Evolutionary conservation across 92 coral and sea anemone species (phyloP).

Genomic region (Palythoa grandis): DNA sequence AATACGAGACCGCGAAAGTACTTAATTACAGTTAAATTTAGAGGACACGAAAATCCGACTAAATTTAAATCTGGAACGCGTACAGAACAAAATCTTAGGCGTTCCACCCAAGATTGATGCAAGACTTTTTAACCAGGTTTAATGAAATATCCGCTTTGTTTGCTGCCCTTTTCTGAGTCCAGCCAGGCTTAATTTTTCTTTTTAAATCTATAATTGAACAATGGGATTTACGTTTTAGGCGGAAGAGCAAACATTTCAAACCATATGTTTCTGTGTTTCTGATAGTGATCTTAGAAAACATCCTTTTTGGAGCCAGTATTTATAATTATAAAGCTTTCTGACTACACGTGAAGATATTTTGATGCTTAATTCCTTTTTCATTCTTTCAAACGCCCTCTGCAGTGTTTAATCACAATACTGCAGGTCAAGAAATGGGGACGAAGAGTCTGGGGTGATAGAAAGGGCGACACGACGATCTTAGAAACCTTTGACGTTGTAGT

Average conservation of each 20-base stretch:
- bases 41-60: not conserved
- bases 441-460: not conserved
- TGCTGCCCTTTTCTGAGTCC: not conserved
- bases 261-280: slow-evolving; percentile 17
- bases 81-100: not conserved
- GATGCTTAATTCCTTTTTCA: not conserved
- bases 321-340: not conserved
- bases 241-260: not conserved
- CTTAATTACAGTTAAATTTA: not conserved
- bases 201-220: not conserved
- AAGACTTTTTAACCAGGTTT: not conserved
- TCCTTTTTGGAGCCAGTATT: not conserved
- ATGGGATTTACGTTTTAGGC: slow-evolving; percentile 11
- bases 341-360: not conserved
- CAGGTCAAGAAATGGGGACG: slow-evolving; percentile 16
- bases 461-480: no score
- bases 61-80: not conserved
- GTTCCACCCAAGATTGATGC: no score
- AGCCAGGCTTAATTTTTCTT: not conserved
- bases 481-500: no score
- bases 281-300: slow-evolving; percentile 8
- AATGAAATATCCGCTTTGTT: not conserved
- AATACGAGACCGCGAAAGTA: not conserved
- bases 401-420: not conserved
- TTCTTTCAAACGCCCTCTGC: not conserved